Evolutionary conservation across 2,113 vertebrate species (phyloP), one percentile per base, ranked within the genome.

Genomic region (Otus sunia): DNA sequence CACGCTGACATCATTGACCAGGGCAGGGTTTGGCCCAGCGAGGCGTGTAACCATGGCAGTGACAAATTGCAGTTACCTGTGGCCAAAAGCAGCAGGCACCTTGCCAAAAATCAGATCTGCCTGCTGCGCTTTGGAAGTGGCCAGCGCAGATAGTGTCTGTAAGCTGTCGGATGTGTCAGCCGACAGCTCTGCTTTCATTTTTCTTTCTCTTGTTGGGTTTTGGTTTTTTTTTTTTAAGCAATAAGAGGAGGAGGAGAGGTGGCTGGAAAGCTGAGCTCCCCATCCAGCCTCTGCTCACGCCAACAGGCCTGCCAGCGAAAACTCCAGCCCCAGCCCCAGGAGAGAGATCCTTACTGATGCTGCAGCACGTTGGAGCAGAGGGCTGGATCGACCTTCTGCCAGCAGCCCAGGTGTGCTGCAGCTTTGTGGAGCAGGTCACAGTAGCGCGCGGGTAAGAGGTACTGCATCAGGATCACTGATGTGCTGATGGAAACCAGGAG

Each of bases 351-450:
- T 91, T 98, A 99, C 99, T 99, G 98, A 56, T 99, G 99, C 98
- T 99, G 99, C 8, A 99, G 99, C 92, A 99, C 99, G 1, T 99
- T 99, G 97, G 99, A 99, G 98, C 99, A 99, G 77, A 99, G 98
- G 0, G 99, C 99, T 0, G 99, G 99, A 83, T 99, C 99, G 16
- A 99, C 99, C 97, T 99, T 99, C 97, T 99, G 99, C 99, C 99
- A 99, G 98, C 99, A 99, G 97, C 99, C 99, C 92, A 99, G 98
- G 96, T 99, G 99, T 12, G 99, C 99, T 1, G 99, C 99, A 2
- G 99, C 99, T 80, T 99, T 99, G 94, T 99, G 99, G 27, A 99
- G 98, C 60, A 99, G 98, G 97, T 99, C 99, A 1, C 99, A 99
- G 98, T 99, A 99, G 73, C 99, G 99, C 1, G 99, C 99, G 1